These are phyloP conservation scores for Picus viridis DNA, from an alignment of 2,797 vertebrate genomes.

Conservation along the genomic window DNA sequence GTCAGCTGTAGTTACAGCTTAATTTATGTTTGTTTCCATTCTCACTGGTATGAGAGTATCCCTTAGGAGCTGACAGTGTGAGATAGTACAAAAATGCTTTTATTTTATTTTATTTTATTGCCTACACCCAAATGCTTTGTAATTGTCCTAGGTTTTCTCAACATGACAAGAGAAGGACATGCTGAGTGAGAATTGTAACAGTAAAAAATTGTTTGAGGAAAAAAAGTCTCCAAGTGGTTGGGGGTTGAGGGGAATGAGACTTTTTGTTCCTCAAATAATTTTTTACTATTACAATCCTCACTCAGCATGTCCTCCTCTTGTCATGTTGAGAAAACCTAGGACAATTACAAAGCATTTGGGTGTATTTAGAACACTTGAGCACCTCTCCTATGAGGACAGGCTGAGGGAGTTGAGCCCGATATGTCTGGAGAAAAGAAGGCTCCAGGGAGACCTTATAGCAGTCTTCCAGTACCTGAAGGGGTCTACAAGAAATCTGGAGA, in stretches of 20 bases:
- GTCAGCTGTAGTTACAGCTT: constrained; percentile 37
- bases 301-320: neutral
- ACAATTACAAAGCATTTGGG: neutral
- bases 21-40: constrained; percentile 21
- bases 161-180: neutral
- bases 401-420: too few relatives aligned
- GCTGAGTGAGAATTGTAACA: constrained; percentile 23
- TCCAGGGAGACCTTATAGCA: too few relatives aligned
- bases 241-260: too few relatives aligned
- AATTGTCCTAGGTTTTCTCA: constrained; percentile 10
- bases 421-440: too few relatives aligned
- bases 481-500: too few relatives aligned
- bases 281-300: constrained; percentile 21
- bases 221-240: neutral
- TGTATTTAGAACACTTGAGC: neutral
- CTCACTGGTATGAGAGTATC: constrained; percentile 43
- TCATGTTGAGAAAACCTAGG: neutral
- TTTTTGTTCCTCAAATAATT: constrained; percentile 9
- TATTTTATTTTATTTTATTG: constrained; percentile 9
- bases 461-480: too few relatives aligned
- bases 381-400: too few relatives aligned
- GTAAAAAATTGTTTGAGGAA: constrained; percentile 16
- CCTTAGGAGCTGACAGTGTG: constrained; percentile 38
- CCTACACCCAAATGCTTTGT: neutral
- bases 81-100: constrained; percentile 41